Percentiles rank a stretch among this genome's conserved stretches.
These are phyloP conservation scores for Cephalopachus bancanus DNA, from an alignment of 2,797 vertebrate species.

Conservation along the genomic window DNA sequence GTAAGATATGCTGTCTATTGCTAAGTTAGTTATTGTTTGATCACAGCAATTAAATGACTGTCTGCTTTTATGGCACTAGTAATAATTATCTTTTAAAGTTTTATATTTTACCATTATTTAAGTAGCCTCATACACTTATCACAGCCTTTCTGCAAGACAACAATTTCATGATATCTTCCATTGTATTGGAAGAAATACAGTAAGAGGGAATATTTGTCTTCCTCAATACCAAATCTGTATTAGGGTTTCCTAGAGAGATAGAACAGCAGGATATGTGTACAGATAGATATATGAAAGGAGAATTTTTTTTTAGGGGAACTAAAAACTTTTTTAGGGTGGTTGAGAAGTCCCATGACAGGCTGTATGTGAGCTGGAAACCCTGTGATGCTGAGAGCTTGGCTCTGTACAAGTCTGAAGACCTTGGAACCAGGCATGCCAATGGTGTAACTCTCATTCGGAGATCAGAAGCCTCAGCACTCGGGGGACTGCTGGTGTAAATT, in stretches of 20 bases:
- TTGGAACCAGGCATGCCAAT: not conserved
- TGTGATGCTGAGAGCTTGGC: not conserved
- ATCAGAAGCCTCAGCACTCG: not conserved
- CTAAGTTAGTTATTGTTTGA: not conserved
- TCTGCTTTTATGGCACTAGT: not conserved
- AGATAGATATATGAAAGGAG: not conserved
- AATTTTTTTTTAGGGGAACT: not conserved
- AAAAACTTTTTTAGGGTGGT: no score
- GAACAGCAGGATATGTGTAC: not conserved
- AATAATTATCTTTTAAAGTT: not conserved
- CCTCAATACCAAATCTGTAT: not conserved
- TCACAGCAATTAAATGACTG: not conserved
- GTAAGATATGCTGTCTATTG: not conserved
- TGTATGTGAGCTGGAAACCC: not conserved
- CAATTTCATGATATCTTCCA: not conserved
- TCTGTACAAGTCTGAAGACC: not conserved
- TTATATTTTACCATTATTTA: not conserved
- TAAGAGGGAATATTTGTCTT: not conserved
- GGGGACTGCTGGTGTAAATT: not conserved
- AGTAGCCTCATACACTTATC: not conserved
- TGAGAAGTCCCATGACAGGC: not conserved
- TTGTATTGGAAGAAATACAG: not conserved
- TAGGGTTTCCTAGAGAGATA: not conserved
- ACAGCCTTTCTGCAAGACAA: not conserved
- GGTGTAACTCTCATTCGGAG: not conserved